Base-by-base conservation (phyloP, 2,113 vertebrate species). In the Neofelis nebulosa region DNA sequence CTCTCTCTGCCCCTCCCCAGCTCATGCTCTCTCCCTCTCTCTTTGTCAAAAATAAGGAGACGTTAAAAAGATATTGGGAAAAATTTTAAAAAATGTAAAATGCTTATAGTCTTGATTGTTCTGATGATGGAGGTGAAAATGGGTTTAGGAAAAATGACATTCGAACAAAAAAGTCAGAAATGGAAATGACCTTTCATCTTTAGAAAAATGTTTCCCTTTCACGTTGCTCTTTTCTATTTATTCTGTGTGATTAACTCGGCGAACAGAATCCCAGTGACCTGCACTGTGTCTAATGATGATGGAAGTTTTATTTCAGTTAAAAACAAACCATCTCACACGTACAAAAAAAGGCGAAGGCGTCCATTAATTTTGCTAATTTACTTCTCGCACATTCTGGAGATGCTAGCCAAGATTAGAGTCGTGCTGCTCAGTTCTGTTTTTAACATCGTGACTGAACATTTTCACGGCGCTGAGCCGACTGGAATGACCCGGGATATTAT, bases 141-240 rank as follows among this genome's bases (percentile, higher is more conserved):
- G 27, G 31, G n/a, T 81, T 90, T 87, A 91, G 69, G 61, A 87
- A 93, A 94, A 92, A 71, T 41, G n/a, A 66, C 8, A 65, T 78
- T 36, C 31, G 25, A 57, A 68, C 88, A 86, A 83, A 55, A 95
- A 63, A 6, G 52, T 74, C 33, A 68, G 50, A 78, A 93, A 66
- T 97, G 90, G 94, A 96, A 83, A 91, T 50, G 88, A 29, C 2
- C 27, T 83, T 92, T 90, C 69, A 78, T 31, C 95, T 88, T 91
- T 61, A 91, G 81, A 79, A 91, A 93, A 87, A 66, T 50, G 4
- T 38, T 96, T 92, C 29, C 68, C 25, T 86, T 97, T 96, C 80
- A n/a, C 25, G 48, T 68, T 79, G 33, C 27, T 71, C 63, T 93
- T 95, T 90, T 48, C 61, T 71, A 82, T 29, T 85, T 86, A 38